Conservation (phyloP, 1,140 invertebrate genomes). For the Drosophila tani region DNA sequence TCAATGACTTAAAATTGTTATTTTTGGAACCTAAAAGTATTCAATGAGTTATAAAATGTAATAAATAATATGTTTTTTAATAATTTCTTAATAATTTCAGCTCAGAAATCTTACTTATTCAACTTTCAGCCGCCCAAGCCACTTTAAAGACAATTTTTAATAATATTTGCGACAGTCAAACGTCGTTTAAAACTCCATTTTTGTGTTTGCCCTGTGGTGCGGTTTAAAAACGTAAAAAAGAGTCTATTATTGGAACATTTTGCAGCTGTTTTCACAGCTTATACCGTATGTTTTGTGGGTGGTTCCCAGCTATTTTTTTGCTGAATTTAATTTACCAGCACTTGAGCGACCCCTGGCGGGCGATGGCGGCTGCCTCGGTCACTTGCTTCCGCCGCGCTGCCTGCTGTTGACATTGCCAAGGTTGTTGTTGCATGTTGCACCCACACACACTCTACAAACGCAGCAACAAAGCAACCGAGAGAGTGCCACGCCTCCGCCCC, state of each 20-base stretch:
- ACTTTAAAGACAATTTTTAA: not conserved
- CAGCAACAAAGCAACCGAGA: conserved; percentile 44
- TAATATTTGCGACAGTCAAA: not conserved
- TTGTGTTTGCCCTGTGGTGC: not conserved
- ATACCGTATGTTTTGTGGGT: conserved; percentile 1
- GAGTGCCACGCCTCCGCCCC: conserved; percentile 8
- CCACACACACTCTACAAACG: not conserved
- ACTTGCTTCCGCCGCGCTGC: conserved; percentile 52
- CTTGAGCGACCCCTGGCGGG: conserved; percentile 49
- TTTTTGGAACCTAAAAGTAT: too few species aligned
- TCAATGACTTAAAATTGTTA: too few species aligned
- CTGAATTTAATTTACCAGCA: conserved; percentile 34
- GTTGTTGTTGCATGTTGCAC: conserved; percentile 53
- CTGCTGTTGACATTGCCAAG: conserved; percentile 73
- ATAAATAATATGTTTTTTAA: too few species aligned
- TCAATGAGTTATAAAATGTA: too few species aligned
- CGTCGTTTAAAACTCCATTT: not conserved
- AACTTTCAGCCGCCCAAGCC: not conserved
- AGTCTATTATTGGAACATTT: conserved; percentile 11
- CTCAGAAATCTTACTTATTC: not conserved
- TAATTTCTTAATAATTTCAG: too few species aligned
- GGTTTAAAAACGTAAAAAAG: not conserved
- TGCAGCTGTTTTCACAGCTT: not conserved
- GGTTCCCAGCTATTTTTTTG: not conserved
- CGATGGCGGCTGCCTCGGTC: conserved; percentile 27